Percentiles rank a stretch among this genome's conserved stretches.
Conservation (phyloP, 1,140 invertebrate genomes). For the Cherax quadricarinatus region DNA sequence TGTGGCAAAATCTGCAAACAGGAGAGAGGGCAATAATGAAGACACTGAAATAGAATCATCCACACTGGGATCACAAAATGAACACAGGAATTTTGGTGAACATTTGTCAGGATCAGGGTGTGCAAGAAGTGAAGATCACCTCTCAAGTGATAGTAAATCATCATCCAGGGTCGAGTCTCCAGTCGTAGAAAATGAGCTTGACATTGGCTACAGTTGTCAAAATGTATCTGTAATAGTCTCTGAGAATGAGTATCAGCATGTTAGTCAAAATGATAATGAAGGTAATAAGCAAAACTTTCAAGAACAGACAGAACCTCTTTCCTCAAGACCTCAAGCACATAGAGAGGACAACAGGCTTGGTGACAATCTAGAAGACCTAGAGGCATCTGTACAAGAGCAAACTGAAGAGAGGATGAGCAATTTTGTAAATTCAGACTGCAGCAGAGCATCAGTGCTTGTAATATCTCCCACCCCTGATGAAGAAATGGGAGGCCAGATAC, state of each 20-base stretch:
- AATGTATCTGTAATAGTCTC: background rate
- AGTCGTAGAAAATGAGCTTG: background rate
- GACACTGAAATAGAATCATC: background rate
- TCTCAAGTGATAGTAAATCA: background rate
- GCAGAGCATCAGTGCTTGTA: background rate
- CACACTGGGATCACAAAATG: background rate
- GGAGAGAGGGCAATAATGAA: background rate
- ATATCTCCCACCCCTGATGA: background rate
- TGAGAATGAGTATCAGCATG: background rate
- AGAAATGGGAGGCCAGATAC: background rate
- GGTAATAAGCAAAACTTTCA: background rate
- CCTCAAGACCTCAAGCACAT: background rate
- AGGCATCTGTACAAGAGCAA: background rate
- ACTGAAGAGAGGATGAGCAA: background rate
- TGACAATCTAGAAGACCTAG: background rate
- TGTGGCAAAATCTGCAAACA: background rate
- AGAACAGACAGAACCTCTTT: background rate
- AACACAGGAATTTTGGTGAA: background rate
- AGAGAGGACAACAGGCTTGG: background rate
- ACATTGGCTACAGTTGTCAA: background rate
- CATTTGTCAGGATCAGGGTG: background rate
- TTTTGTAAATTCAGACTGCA: background rate
- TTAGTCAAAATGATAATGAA: background rate
- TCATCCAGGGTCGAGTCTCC: background rate
- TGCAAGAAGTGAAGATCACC: background rate